Evolutionary conservation across 2,888 invertebrate genomes (phyloP).

Genomic region (Nomada flava): DNA sequence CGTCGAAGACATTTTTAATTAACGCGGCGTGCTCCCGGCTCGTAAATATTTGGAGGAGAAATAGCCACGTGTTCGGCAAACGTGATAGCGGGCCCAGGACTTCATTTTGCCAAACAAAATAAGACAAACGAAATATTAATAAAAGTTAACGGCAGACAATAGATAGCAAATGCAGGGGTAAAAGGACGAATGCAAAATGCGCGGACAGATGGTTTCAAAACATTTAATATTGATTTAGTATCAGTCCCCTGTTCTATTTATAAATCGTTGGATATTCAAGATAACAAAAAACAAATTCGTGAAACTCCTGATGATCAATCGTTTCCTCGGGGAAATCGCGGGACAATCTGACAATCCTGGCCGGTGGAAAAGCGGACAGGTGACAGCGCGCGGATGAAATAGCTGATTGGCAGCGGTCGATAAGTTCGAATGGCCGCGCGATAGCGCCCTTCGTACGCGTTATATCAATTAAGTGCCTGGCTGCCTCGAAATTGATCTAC

Average conservation of each 20-base stretch:
- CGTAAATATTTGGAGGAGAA: constrained; percentile 6
- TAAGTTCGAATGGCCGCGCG: constrained; percentile 44
- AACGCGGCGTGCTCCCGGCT: neutral
- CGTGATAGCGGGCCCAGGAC: too few relatives aligned
- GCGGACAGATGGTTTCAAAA: neutral
- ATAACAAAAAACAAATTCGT: neutral
- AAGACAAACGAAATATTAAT: too few relatives aligned
- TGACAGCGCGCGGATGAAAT: constrained; percentile 62
- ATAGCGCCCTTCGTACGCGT: constrained; percentile 47
- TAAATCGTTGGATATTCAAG: neutral
- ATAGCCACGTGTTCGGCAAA: neutral
- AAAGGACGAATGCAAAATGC: neutral
- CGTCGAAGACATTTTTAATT: constrained; percentile 27
- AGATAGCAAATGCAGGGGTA: too few relatives aligned
- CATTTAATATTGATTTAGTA: neutral
- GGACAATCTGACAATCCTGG: constrained; percentile 28
- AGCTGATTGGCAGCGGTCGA: constrained; percentile 62
- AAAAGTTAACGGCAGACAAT: too few relatives aligned
- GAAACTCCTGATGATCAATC: constrained; percentile 24
- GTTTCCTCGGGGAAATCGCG: constrained; percentile 25
- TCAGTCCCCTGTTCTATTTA: neutral
- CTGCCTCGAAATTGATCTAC: constrained; percentile 61
- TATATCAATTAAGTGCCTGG: constrained; percentile 65
- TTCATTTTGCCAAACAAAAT: too few relatives aligned
- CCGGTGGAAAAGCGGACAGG: constrained; percentile 56